A percentile compares a stretch with the other conserved stretches of the same genome.
phyloP scores from a whole-genome alignment of 2,113 vertebrate species.

The Girardinichthys multiradiatus region DNA sequence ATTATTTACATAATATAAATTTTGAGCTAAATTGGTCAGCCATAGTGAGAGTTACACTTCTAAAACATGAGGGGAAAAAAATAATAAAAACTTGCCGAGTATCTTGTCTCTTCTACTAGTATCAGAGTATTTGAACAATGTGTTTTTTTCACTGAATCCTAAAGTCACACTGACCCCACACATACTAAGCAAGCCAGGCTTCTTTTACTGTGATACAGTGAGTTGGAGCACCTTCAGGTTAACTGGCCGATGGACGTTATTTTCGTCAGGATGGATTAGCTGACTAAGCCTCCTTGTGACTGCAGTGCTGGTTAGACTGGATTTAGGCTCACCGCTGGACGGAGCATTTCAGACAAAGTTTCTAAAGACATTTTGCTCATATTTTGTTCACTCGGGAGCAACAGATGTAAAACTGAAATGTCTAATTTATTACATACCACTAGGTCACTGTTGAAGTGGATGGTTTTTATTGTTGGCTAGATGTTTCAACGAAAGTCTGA shows the following conservation, averaged over 20 bases:
- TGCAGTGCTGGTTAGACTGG: constrained; percentile 55
- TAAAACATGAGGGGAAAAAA: background rate
- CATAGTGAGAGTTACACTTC: background rate
- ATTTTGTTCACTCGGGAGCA: constrained; percentile 5
- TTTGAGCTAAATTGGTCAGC: background rate
- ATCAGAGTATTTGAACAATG: constrained; percentile 5
- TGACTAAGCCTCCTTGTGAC: constrained; percentile 79
- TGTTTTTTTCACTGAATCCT: background rate
- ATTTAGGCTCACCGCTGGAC: constrained; percentile 59
- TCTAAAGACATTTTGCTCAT: constrained; percentile 31
- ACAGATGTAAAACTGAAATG: background rate
- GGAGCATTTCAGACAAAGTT: constrained; percentile 23
- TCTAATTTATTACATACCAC: no score
- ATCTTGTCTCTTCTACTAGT: background rate
- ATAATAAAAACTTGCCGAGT: constrained; percentile 11
- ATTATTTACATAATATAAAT: background rate
- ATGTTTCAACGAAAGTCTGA: background rate
- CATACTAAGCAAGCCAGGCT: constrained; percentile 6
- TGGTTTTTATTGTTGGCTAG: no score
- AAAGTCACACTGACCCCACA: constrained; percentile 23
- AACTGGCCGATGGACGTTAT: constrained; percentile 57
- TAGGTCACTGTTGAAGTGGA: no score
- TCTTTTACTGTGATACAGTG: constrained; percentile 25
- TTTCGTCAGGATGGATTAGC: constrained; percentile 72
- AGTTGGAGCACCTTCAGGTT: constrained; percentile 36